Conservation (phyloP, 2,888 invertebrate species). For the Myopa testacea region DNA sequence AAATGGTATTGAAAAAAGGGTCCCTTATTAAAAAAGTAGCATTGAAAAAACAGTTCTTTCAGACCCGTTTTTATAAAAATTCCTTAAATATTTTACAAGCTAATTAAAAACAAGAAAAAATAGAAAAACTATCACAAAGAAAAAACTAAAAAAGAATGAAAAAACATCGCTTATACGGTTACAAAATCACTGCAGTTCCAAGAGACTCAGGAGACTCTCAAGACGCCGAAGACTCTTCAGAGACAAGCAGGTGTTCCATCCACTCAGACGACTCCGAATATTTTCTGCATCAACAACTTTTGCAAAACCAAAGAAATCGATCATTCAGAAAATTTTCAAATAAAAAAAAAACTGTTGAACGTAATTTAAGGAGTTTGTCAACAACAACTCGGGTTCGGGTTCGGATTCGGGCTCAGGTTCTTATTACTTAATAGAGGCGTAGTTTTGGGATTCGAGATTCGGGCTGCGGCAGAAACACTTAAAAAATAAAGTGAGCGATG, state of each 20-base stretch:
- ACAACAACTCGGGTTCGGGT: conserved; percentile 20
- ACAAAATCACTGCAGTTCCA: background rate
- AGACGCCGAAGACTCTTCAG: background rate
- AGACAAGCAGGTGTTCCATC: conserved; percentile 18
- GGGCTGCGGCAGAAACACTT: conserved; percentile 32
- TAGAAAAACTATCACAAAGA: no score
- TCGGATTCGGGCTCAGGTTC: background rate
- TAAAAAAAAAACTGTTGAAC: conserved; percentile 19
- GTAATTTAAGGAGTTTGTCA: conserved; percentile 47
- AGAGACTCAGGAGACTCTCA: background rate
- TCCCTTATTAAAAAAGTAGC: no score
- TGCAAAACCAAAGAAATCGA: conserved; percentile 17
- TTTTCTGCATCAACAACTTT: conserved; percentile 25
- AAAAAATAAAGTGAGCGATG: conserved; percentile 33
- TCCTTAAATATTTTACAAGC: no score
- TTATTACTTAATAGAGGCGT: background rate
- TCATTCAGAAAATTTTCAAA: conserved; percentile 32
- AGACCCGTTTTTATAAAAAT: no score
- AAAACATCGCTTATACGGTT: no score
- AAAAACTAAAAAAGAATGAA: background rate
- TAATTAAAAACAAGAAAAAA: no score
- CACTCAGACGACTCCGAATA: conserved; percentile 5
- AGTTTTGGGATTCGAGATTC: background rate
- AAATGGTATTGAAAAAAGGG: no score
- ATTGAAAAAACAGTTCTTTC: background rate